phyloP scores from a whole-genome alignment of 2,797 vertebrate species.

The Phoxinus dragarum region DNA sequence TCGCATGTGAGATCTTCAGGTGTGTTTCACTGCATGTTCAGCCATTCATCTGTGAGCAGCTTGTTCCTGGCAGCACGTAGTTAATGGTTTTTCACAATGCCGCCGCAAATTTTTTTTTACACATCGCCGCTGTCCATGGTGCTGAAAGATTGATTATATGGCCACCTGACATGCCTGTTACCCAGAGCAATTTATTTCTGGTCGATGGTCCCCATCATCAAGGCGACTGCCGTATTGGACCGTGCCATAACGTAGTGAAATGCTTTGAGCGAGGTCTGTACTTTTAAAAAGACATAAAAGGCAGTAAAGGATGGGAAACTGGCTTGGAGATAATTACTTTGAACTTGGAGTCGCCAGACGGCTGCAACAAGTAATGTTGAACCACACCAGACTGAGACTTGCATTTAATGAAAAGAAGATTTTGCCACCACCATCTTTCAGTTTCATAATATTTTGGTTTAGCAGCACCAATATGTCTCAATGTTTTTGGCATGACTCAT shows the following conservation, averaged over 20 bases:
- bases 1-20: constrained; percentile 6
- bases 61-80: constrained; percentile 35
- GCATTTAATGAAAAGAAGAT: background rate
- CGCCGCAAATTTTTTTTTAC: background rate
- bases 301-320: background rate
- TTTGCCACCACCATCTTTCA: background rate
- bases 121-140: constrained; percentile 17
- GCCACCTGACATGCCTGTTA: constrained; percentile 45
- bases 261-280: constrained; percentile 10
- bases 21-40: constrained; percentile 25
- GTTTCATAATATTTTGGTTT: background rate
- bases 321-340: constrained; percentile 30
- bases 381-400: background rate
- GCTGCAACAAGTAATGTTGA: constrained; percentile 6
- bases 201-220: constrained; percentile 24
- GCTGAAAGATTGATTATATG: constrained; percentile 49
- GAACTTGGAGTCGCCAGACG: background rate
- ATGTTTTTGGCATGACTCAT: background rate
- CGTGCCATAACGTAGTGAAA: constrained; percentile 23
- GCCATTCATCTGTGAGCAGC: constrained; percentile 34
- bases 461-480: background rate
- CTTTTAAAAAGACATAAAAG: constrained; percentile 26
- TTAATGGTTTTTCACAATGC: constrained; percentile 33
- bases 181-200: constrained; percentile 45
- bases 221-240: background rate